phyloP scores from a whole-genome alignment of 2,113 vertebrate species.

The Salvelinus namaycush region DNA sequence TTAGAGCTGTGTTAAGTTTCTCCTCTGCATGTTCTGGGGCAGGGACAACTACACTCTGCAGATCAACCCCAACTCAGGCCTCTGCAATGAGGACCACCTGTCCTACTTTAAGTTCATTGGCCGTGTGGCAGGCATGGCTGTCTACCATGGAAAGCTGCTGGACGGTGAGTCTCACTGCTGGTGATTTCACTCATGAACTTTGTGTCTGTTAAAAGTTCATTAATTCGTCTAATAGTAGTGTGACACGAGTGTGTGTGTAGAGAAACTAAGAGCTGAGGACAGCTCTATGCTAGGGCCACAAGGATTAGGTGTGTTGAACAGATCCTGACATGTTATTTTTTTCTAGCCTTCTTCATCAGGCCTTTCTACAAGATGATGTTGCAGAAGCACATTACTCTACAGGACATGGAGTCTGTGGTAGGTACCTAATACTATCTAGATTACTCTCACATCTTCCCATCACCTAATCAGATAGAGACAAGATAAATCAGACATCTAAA shows the following conservation, averaged over 20 bases:
- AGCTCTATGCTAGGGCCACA: background rate
- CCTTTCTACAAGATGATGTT: conserved; percentile 99
- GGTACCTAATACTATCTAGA: conserved; percentile 40
- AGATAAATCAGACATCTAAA: background rate
- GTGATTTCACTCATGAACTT: background rate
- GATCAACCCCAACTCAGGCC: conserved; percentile 97
- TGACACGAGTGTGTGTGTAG: background rate
- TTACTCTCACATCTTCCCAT: background rate
- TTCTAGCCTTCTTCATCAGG: conserved; percentile 94
- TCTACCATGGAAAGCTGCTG: conserved; percentile 94
- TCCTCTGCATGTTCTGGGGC: conserved; percentile 50
- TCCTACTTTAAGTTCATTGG: conserved; percentile 99
- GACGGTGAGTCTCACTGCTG: conserved; percentile 82
- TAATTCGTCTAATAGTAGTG: background rate
- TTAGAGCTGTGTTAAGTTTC: background rate
- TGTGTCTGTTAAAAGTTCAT: background rate
- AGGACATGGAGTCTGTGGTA: conserved; percentile 99
- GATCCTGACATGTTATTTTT: conserved; percentile 17
- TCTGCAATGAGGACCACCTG: conserved; percentile 98
- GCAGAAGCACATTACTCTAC: conserved; percentile 90
- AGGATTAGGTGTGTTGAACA: conserved; percentile 16
- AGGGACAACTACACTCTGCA: conserved; percentile 98
- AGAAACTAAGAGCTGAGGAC: too few relatives aligned
- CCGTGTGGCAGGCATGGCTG: conserved; percentile 97
- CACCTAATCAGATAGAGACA: background rate